These are phyloP conservation scores for Rhorus exstirpatorius DNA, from an alignment of 2,888 invertebrate species.

Conservation along the genomic window DNA sequence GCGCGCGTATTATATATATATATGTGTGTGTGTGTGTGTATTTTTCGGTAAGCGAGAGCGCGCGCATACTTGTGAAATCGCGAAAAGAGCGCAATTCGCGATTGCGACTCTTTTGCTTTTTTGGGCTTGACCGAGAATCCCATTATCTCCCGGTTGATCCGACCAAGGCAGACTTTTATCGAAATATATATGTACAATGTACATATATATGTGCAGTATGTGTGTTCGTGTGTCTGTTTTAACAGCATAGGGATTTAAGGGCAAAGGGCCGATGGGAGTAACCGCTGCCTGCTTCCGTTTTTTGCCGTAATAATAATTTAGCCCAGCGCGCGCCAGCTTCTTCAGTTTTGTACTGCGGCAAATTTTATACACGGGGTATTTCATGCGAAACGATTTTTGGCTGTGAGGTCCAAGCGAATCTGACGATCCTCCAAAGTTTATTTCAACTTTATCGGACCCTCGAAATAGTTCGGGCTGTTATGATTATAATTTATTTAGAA, in stretches of 20 bases:
- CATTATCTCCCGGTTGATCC: conserved; percentile 65
- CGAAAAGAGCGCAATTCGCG: conserved; percentile 45
- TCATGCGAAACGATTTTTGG: background rate
- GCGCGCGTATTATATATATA: background rate
- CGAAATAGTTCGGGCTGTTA: no score
- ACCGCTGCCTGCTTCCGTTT: conserved; percentile 76
- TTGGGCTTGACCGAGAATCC: conserved; percentile 51
- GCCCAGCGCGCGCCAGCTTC: conserved; percentile 60
- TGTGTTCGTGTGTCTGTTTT: background rate
- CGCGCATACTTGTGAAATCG: conserved; percentile 37
- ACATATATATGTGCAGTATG: conserved; percentile 2
- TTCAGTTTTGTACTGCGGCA: background rate
- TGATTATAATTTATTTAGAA: no score
- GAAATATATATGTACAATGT: conserved; percentile 72
- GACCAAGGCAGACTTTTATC: conserved; percentile 74
- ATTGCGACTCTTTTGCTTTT: conserved; percentile 19
- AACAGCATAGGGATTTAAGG: conserved; percentile 48
- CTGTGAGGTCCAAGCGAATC: no score
- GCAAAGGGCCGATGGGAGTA: conserved; percentile 54
- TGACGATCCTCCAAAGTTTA: no score
- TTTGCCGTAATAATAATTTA: conserved; percentile 83
- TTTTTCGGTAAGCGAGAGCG: conserved; percentile 2
- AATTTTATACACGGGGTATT: background rate
- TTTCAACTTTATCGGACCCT: no score
- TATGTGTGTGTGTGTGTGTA: background rate